Percentiles rank a stretch among this genome's conserved stretches.
phyloP scores from a whole-genome alignment of 2,113 vertebrate species.

The Triplophysa tibetana region DNA sequence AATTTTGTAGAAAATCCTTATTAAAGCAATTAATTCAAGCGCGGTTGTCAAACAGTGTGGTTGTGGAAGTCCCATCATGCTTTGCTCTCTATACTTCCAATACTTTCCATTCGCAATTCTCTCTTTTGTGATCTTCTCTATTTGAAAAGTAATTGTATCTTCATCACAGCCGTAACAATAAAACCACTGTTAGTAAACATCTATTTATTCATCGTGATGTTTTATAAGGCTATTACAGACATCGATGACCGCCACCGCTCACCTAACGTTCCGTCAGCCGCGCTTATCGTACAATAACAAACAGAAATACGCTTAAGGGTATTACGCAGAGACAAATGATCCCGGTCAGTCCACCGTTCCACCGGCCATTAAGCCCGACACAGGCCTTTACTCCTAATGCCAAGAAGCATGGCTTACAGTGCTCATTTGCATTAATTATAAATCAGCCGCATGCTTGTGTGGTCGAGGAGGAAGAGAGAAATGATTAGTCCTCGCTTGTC shows the following conservation, averaged over 20 bases:
- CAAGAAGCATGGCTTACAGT: constrained; percentile 89
- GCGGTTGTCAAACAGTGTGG: background rate
- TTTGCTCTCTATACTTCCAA: background rate
- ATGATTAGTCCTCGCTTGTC: constrained; percentile 89
- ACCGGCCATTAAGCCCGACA: constrained; percentile 87
- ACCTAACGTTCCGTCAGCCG: constrained; percentile 11
- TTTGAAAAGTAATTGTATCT: constrained; percentile 15
- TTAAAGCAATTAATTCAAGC: constrained; percentile 40
- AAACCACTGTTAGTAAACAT: constrained; percentile 37
- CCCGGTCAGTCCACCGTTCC: constrained; percentile 69
- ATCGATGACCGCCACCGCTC: no score
- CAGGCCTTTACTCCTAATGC: constrained; percentile 82
- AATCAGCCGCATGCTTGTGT: constrained; percentile 90
- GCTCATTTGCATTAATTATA: constrained; percentile 95
- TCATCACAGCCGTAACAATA: constrained; percentile 8
- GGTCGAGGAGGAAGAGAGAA: constrained; percentile 79
- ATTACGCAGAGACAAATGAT: constrained; percentile 92
- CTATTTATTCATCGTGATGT: constrained; percentile 25
- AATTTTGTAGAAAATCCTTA: background rate
- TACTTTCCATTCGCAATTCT: background rate
- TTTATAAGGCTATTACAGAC: constrained; percentile 27
- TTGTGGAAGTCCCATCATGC: background rate
- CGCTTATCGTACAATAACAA: constrained; percentile 57
- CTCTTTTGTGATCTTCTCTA: background rate
- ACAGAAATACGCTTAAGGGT: constrained; percentile 90